A percentile compares a stretch with the other conserved stretches of the same genome.
phyloP scores from a whole-genome alignment of 2,797 vertebrate species.

The Micromesistius poutassou region DNA sequence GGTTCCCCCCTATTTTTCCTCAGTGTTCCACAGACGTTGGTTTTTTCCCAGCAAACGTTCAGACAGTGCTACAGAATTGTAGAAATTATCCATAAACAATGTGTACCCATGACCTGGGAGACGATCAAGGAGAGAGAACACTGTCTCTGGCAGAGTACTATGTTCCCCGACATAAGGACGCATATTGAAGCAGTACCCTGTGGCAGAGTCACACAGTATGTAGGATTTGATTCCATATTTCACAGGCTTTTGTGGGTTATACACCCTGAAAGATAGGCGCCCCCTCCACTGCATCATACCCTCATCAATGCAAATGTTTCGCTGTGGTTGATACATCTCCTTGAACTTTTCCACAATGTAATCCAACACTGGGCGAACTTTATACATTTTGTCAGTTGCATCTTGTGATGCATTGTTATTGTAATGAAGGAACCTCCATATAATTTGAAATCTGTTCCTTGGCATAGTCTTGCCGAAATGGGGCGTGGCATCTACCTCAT shows the following conservation, averaged over 20 bases:
- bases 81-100: slow-evolving; percentile 1
- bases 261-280: too few relatives aligned
- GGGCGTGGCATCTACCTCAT: neutral
- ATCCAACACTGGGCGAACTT: too few relatives aligned
- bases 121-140: neutral
- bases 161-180: neutral
- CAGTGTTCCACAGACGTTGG: neutral
- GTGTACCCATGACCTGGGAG: neutral
- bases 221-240: too few relatives aligned
- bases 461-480: neutral
- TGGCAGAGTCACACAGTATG: too few relatives aligned
- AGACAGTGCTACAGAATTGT: neutral
- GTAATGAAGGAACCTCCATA: neutral
- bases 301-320: too few relatives aligned
- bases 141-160: neutral
- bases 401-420: too few relatives aligned
- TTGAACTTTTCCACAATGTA: too few relatives aligned
- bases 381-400: too few relatives aligned
- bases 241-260: too few relatives aligned
- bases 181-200: neutral
- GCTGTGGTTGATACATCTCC: too few relatives aligned
- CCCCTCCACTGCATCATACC: too few relatives aligned
- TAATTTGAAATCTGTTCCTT: neutral
- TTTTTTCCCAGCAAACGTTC: neutral
- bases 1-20: too few relatives aligned